These are phyloP conservation scores for Lasioglossum zephyrum DNA, from an alignment of 2,888 invertebrate species.

Conservation along the genomic window DNA sequence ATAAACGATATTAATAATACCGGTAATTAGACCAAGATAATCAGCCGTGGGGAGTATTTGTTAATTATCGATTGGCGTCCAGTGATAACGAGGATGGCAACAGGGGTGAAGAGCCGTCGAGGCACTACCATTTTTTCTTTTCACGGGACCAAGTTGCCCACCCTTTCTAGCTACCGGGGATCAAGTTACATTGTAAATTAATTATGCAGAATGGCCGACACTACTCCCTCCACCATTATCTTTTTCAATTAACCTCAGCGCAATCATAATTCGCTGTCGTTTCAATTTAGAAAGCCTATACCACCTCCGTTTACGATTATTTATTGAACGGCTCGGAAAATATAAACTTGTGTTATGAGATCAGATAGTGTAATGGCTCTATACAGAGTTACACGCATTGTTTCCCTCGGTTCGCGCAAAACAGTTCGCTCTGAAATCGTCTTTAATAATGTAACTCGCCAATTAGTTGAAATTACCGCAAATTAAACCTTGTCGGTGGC, in stretches of 20 bases:
- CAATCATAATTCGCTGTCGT: not conserved
- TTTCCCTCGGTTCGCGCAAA: constrained; percentile 23
- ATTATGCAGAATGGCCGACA: constrained; percentile 28
- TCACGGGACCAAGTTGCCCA: no score
- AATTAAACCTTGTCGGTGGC: constrained; percentile 9
- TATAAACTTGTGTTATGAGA: not conserved
- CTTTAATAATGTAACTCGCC: constrained; percentile 22
- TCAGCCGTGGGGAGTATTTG: constrained; percentile 51
- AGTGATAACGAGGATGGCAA: constrained; percentile 33
- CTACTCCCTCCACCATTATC: not conserved
- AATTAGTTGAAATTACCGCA: constrained; percentile 53
- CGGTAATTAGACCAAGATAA: constrained; percentile 67
- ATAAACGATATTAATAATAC: constrained; percentile 70
- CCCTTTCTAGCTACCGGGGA: not conserved
- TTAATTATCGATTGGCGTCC: constrained; percentile 62
- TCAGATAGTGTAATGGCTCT: not conserved
- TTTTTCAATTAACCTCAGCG: constrained; percentile 28
- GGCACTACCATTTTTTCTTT: constrained; percentile 3
- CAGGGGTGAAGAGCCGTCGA: constrained; percentile 6
- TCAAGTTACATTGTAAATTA: constrained; percentile 39
- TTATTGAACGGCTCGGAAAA: not conserved
- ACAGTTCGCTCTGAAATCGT: constrained; percentile 49
- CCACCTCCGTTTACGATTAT: not conserved
- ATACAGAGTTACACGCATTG: not conserved
- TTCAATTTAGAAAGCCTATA: rapidly evolving